Evolutionary conservation across 2,113 vertebrate species (phyloP), one percentile per base, ranked within the genome.

Genomic region (Orientallactaga bullata): DNA sequence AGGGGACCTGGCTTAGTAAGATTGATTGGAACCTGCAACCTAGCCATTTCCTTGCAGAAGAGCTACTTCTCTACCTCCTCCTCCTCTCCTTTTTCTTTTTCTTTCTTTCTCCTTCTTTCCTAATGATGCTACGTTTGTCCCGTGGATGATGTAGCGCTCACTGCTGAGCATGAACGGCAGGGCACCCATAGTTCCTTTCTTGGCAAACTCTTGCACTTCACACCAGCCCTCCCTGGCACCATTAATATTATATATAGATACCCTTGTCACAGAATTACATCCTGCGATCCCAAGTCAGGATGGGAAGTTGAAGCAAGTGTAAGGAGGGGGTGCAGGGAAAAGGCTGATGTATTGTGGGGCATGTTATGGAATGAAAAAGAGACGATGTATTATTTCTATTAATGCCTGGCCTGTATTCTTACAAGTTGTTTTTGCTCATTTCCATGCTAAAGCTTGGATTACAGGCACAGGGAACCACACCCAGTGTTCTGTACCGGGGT

Each of bases 161-260:
- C 96, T 89, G 93, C 93, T 55, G 97, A 98, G 98, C 98, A 98
- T 98, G 98, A 98, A 98, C 97, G 97, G 98, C 98, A 96, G 97
- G 95, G 97, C 98, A 98, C 98, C 97, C 98, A 98, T 99, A 98
- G 98, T 99, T 99, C 98, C 98, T 98, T 98, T 98, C 99, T 99
- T 99, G 99, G 99, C 99, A 98, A 98, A 97, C 96, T 96, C 98
- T 98, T 97, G 94, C 92, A 95, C 98, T 98, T 98, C 98, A 98
- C 97, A 97, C 98, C 97, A 98, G 98, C 98, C 78, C 98, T 99
- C 98, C 98, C 98, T 96, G 93, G 98, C 91, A 96, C 99, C 98
- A 99, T 99, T 99, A 99, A 99, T 99, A 99, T 99, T 99, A 99
- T 99, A 99, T 99, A 99, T 99, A 99, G 99, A 99, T 99, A 99